Base-by-base conservation (phyloP, 2,797 vertebrate genomes). In the Gymnothorax javanicus region DNA sequence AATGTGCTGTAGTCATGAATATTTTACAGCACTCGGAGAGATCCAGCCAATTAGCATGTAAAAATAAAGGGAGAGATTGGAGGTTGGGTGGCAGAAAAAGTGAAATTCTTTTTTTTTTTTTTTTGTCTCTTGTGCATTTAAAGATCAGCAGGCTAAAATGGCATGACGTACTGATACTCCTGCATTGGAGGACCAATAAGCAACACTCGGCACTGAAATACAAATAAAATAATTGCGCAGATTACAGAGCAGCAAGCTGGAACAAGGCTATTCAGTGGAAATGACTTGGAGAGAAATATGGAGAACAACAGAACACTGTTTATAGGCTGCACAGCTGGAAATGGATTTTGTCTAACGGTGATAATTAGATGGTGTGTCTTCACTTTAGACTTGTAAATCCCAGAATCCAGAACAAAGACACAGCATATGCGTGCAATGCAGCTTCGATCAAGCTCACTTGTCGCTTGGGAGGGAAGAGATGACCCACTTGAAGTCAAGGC, bases 1-100 rank as follows among this genome's bases (percentile, higher is more conserved):
- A 57, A 77, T 59, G 82, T 6, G 12, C 62, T 87, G 52, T 79
- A 85, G 52, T 27, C 84, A 85, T 87, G 71, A 85, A 87, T 87
- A 82, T 87, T 83, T 83, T 57, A 87, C 75, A 64, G 59, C 9
- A 75, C 83, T 82, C 54, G 27, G 73, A 85, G 87, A 62, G 87
- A 85, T 87, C 59, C 73, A n/a, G 58, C 43, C 6, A 87, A 87
- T 87, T 87, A 87, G 85, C 85, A 86, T 86, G 75, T 56, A 79
- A 82, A 69, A 79, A 67, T 15, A 82, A 86, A 64, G 25, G 52
- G 11, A n/a, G 58, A 60, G 17, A 59, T 5, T 60, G 25, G 82
- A 54, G 52, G 52, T 20, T 54, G 77, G 52, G 77, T 83, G n/a
- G 82, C 82, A 83, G n/a, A 6, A 23, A n/a, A 84, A 64, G 25